A percentile compares a stretch with the other conserved stretches of the same genome.
Conservation (phyloP, 2,888 invertebrate genomes). For the Coremacera marginata region DNA sequence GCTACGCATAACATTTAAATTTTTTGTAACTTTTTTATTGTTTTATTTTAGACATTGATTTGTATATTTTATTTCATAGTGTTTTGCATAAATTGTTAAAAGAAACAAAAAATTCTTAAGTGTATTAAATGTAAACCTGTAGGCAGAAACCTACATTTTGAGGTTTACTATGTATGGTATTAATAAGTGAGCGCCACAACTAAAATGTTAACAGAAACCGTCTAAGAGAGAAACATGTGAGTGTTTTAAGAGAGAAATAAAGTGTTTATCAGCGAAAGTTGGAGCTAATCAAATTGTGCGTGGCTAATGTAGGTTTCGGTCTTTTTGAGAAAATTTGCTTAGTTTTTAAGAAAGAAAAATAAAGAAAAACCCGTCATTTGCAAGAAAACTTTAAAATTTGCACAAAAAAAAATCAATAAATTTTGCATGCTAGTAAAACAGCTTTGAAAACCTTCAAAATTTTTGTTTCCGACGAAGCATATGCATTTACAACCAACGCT, state of each 20-base stretch:
- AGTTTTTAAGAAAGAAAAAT: background rate
- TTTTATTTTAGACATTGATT: slow-evolving; percentile 32
- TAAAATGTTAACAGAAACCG: background rate
- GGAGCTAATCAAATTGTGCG: background rate
- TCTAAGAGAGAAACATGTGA: background rate
- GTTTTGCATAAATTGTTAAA: background rate
- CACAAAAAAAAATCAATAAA: background rate
- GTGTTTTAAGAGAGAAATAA: background rate
- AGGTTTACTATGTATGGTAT: too few relatives aligned
- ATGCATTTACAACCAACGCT: too few relatives aligned
- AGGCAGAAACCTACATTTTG: too few relatives aligned
- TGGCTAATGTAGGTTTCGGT: background rate
- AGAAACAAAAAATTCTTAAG: slow-evolving; percentile 15
- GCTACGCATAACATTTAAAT: slow-evolving; percentile 18
- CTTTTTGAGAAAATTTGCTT: background rate
- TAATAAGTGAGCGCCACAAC: background rate
- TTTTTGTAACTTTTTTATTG: background rate
- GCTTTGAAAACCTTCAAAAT: slow-evolving; percentile 5
- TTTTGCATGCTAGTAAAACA: background rate
- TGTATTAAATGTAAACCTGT: too few relatives aligned
- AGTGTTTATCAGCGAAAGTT: background rate
- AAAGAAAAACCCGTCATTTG: background rate
- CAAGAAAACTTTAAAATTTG: background rate
- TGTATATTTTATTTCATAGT: background rate
- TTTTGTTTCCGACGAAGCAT: too few relatives aligned